Evolutionary conservation across 2,113 vertebrate species (phyloP).

Genomic region (Noctilio leporinus): DNA sequence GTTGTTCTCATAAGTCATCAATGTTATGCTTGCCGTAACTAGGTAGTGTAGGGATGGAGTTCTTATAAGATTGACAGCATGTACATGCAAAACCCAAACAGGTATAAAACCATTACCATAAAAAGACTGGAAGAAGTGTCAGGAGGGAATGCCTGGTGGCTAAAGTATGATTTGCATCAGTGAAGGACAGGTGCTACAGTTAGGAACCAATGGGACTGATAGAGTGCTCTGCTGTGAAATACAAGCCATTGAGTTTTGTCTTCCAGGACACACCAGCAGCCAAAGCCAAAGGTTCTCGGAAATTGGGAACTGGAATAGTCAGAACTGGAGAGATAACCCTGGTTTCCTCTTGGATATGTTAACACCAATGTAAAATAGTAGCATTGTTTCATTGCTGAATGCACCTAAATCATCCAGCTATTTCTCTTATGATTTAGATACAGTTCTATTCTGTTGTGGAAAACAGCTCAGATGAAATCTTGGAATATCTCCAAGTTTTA

Average conservation of each 20-base stretch:
- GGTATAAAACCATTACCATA: background rate
- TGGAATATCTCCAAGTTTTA: background rate
- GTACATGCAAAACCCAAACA: conserved; percentile 11
- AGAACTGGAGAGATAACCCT: background rate
- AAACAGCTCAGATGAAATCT: background rate
- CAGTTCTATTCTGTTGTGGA: background rate
- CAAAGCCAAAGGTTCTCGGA: background rate
- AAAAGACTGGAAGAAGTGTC: background rate
- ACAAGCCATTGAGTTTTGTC: background rate
- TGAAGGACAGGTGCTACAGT: background rate
- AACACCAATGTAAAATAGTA: background rate
- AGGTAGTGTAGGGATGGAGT: background rate
- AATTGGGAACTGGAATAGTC: background rate
- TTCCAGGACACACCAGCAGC: background rate
- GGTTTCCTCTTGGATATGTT: background rate
- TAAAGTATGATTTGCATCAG: background rate
- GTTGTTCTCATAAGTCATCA: background rate
- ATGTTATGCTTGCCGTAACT: background rate
- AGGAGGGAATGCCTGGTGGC: background rate
- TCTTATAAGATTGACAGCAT: background rate
- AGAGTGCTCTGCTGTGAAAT: background rate
- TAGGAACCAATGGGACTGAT: background rate
- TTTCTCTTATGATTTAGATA: conserved; percentile 10
- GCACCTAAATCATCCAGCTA: background rate
- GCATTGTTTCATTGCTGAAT: background rate